phyloP scores from a whole-genome alignment of 2,797 vertebrate species.

The Craterocephalus amniculus region DNA sequence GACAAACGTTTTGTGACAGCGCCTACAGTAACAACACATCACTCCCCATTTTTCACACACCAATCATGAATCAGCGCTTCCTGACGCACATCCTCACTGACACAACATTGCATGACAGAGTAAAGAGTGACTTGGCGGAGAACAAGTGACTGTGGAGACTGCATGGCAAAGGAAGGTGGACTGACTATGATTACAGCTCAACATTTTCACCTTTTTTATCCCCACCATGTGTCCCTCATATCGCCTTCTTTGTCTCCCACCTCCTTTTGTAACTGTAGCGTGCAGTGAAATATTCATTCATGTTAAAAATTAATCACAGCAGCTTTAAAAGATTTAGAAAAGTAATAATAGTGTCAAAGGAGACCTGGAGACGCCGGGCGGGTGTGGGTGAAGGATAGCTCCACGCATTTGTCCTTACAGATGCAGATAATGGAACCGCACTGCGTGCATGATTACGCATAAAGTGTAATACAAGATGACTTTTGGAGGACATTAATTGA shows the following conservation, averaged over 20 bases:
- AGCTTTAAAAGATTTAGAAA: slow-evolving; percentile 76
- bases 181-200: slow-evolving; percentile 50
- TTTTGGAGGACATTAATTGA: slow-evolving; percentile 29
- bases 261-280: slow-evolving; percentile 33
- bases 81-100: slow-evolving; percentile 64
- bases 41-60: slow-evolving; percentile 52
- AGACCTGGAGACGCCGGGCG: slow-evolving; percentile 43
- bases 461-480: slow-evolving; percentile 13
- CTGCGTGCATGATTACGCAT: slow-evolving; percentile 42
- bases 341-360: slow-evolving; percentile 70
- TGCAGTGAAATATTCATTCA: slow-evolving; percentile 76
- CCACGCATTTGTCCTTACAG: slow-evolving; percentile 33
- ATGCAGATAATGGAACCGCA: slow-evolving; percentile 19
- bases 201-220: slow-evolving; percentile 22
- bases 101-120: slow-evolving; percentile 56
- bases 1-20: slow-evolving; percentile 71
- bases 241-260: background rate
- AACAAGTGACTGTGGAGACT: slow-evolving; percentile 27
- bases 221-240: slow-evolving; percentile 5
- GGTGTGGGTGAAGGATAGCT: slow-evolving; percentile 23
- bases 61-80: slow-evolving; percentile 68
- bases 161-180: slow-evolving; percentile 27
- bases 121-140: slow-evolving; percentile 46
- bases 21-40: slow-evolving; percentile 63
- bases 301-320: slow-evolving; percentile 69